Percentiles rank a stretch among this genome's conserved stretches.
These are phyloP conservation scores for Zaprionus obscuricornis DNA, from an alignment of 2,888 invertebrate genomes.

Conservation along the genomic window DNA sequence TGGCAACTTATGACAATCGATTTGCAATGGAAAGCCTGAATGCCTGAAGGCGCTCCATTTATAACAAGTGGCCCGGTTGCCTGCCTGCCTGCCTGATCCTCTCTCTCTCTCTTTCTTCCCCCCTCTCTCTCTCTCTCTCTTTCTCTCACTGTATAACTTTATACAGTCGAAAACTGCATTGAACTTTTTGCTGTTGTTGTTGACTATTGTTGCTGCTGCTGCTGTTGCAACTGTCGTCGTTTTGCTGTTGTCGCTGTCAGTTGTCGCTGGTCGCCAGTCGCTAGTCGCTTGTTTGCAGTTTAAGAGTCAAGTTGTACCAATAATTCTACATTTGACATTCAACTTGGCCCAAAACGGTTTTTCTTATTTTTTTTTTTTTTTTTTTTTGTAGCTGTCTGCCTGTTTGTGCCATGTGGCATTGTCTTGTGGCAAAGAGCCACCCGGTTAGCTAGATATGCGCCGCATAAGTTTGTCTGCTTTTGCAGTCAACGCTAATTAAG, in stretches of 20 bases:
- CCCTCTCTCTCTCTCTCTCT: conserved; percentile 16
- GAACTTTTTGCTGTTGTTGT: conserved; percentile 47
- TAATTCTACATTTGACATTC: conserved; percentile 77
- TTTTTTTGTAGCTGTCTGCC: neutral
- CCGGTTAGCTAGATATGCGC: conserved; percentile 25
- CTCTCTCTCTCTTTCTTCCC: neutral
- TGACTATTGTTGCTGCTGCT: conserved; percentile 39
- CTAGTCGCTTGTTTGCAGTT: conserved; percentile 47
- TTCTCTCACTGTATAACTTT: conserved; percentile 37
- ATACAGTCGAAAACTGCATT: conserved; percentile 36
- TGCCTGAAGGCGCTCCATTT: conserved; percentile 74
- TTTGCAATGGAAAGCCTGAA: conserved; percentile 78
- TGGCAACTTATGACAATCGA: conserved; percentile 78
- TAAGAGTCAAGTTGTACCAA: conserved; percentile 69
- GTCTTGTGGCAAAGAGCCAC: no score
- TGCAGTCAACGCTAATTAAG: conserved; percentile 57
- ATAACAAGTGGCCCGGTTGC: conserved; percentile 71
- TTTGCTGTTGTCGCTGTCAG: conserved; percentile 50
- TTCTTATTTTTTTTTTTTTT: conserved; percentile 27
- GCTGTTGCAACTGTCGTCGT: conserved; percentile 39
- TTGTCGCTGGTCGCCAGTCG: conserved; percentile 43
- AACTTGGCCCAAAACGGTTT: conserved; percentile 45
- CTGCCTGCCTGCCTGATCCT: conserved; percentile 16
- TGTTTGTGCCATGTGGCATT: conserved; percentile 45
- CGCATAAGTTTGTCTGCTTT: conserved; percentile 27